Percentiles rank a stretch among this genome's conserved stretches.
These are phyloP conservation scores for Esperia sulphurella DNA, from an alignment of 2,888 invertebrate genomes.

Conservation along the genomic window DNA sequence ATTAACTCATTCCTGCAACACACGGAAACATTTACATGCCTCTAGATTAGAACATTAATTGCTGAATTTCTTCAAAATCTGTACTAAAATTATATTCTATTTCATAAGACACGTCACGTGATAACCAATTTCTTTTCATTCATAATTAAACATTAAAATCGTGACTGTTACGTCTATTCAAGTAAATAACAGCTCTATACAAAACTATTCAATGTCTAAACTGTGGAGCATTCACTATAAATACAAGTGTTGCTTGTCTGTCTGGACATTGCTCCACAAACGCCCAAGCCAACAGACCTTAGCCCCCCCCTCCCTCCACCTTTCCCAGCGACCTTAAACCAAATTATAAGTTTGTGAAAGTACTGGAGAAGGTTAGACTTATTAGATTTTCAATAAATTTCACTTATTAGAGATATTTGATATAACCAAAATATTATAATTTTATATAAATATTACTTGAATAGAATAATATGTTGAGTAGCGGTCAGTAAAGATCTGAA, in stretches of 20 bases:
- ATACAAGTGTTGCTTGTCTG: constrained; percentile 45
- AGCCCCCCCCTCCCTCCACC: constrained; percentile 36
- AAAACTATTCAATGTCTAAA: constrained; percentile 28
- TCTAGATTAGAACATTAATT: too few species aligned
- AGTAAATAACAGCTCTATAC: constrained; percentile 39
- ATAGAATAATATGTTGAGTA: too few species aligned
- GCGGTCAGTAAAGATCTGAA: too few species aligned
- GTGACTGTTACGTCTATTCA: constrained; percentile 20
- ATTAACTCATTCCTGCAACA: too few species aligned
- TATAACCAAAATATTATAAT: constrained; percentile 16
- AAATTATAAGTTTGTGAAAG: constrained; percentile 56
- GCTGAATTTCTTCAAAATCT: too few species aligned
- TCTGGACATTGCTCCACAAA: constrained; percentile 63
- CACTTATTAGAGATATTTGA: constrained; percentile 13
- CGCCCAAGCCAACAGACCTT: constrained; percentile 48
- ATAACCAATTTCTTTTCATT: background rate
- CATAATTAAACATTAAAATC: constrained; percentile 14
- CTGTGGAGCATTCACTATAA: constrained; percentile 53
- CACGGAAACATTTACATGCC: too few species aligned
- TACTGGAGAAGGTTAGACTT: constrained; percentile 60
- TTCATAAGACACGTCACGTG: background rate
- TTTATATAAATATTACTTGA: too few species aligned
- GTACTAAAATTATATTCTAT: too few species aligned
- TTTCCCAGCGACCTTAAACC: constrained; percentile 22
- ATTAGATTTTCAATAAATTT: constrained; percentile 7